A percentile compares a stretch with the other conserved stretches of the same genome.
Evolutionary conservation across 2,113 vertebrate species (phyloP).

Genomic region (Myotis yumanensis): DNA sequence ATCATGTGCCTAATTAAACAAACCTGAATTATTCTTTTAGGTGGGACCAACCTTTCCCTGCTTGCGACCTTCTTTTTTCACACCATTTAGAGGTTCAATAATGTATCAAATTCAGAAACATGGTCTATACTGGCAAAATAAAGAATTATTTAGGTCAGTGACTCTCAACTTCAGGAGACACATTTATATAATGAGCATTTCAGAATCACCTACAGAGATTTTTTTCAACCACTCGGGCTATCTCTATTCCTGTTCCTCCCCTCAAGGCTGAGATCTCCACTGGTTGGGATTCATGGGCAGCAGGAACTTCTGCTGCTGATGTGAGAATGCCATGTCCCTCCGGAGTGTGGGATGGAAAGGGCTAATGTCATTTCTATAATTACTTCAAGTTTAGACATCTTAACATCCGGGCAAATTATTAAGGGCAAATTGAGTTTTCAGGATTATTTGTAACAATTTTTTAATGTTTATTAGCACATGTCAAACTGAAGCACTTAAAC

Average conservation of each 20-base stretch:
- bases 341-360: background rate
- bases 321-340: background rate
- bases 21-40: background rate
- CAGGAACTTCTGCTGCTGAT: background rate
- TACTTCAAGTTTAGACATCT: background rate
- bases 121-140: background rate
- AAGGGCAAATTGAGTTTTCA: background rate
- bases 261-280: background rate
- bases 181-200: background rate
- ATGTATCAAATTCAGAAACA: conserved; percentile 9
- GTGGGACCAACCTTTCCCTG: background rate
- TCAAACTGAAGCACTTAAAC: background rate
- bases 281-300: background rate
- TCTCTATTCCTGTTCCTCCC: background rate
- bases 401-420: background rate
- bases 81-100: background rate
- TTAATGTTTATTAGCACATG: background rate
- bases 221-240: background rate
- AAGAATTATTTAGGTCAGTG: background rate
- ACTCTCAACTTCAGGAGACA: background rate
- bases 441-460: background rate
- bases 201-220: background rate
- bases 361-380: background rate
- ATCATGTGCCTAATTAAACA: background rate
- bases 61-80: conserved; percentile 1